Conservation (phyloP, 2,797 vertebrate species). For the Paramormyrops hopkinsi region DNA sequence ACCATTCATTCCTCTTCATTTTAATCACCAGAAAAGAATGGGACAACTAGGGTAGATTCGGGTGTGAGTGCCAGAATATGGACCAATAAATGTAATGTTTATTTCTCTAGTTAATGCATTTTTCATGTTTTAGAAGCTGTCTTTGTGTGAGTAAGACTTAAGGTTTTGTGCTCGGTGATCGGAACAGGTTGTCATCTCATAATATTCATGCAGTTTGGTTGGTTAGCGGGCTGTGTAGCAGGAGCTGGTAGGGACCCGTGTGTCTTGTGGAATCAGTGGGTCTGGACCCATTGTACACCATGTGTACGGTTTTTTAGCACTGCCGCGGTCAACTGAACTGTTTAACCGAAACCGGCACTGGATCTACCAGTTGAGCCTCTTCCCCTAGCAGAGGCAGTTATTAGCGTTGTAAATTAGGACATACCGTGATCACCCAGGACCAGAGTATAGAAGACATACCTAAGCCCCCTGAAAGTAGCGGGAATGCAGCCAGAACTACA, state of each 20-base stretch:
- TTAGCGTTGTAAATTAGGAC: background rate
- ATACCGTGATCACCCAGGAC: background rate
- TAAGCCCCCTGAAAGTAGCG: background rate
- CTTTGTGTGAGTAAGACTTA: background rate
- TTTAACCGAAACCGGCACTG: background rate
- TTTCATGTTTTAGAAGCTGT: background rate
- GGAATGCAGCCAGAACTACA: background rate
- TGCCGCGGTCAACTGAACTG: background rate
- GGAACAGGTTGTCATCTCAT: background rate
- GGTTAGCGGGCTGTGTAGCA: background rate
- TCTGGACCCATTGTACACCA: background rate
- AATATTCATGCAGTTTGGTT: background rate
- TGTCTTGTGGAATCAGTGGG: background rate
- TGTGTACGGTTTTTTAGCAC: background rate
- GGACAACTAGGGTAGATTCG: background rate
- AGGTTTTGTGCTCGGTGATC: background rate
- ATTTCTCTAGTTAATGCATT: background rate
- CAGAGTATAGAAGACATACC: background rate
- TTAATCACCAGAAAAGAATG: background rate
- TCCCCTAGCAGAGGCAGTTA: background rate
- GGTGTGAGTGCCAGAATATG: background rate
- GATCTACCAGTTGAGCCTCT: background rate
- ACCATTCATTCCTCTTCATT: background rate
- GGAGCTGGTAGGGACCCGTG: background rate
- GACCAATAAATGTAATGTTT: background rate